Base-by-base conservation (phyloP, 2,113 vertebrate species). In the Prochilodus magdalenae region DNA sequence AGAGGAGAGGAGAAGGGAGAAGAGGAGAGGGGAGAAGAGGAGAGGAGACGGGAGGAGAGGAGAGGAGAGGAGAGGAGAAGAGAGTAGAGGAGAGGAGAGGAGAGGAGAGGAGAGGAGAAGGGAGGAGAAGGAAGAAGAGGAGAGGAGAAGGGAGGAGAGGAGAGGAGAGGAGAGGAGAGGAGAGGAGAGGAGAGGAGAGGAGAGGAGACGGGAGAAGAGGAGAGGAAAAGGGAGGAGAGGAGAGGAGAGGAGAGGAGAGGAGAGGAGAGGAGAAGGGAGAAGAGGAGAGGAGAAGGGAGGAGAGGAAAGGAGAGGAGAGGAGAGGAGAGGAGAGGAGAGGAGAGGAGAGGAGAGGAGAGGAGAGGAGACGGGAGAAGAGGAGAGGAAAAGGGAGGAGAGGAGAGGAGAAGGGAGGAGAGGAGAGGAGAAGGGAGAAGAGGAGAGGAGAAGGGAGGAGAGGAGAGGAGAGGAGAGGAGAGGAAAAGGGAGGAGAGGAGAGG, bases 381-480 rank as follows among this genome's bases (percentile, higher is more conserved):
- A 26, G 33, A 12, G 57, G 15, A 27, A 22, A n/a, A n/a, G 53
- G 59, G 33, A 33, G 33, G 15, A 51, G 40, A 40, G 12, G 63
- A 75, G 69, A 71, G 51, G 40, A 60, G 69, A 33, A 30, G 55
- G 53, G 72, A 40, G 63, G 59, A 24, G 29, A 55, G 4, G 29
- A 81, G 73, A 62, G n/a, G n/a, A 40, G 62, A 79, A 27, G 49
- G 51, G 74, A 55, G 75, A 71, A 30, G 30, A 33, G 22, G n/a
- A 26, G 33, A 12, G 57, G 15, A 27, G 24, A 44, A 60, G 44
- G 33, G 15, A 51, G 40, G 27, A n/a, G n/a, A n/a, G n/a, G n/a
- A n/a, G 12, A n/a, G n/a, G n/a, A 44, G 20, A 75, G 33, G 66
- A 60, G 18, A 22, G 26, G 18, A 51, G 14, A 12, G 53, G 0